phyloP scores from a whole-genome alignment of 1,140 invertebrate genomes.

The Scylla paramamosain region DNA sequence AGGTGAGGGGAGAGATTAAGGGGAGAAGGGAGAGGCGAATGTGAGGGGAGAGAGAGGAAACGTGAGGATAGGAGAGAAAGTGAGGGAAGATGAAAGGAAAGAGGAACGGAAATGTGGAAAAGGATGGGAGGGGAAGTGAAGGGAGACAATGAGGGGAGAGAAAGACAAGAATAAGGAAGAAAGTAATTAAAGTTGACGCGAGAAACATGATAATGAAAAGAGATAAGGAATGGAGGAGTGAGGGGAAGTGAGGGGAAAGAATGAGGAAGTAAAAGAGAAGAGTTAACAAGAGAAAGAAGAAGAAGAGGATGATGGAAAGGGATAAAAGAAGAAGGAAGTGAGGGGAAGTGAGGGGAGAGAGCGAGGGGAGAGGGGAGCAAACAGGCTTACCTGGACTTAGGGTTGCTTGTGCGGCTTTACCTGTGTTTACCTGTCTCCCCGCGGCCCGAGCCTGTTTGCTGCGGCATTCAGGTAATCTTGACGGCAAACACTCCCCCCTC shows the following conservation, averaged over 20 bases:
- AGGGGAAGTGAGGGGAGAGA: not conserved
- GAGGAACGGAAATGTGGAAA: too few relatives aligned
- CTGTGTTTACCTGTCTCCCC: slow-evolving; percentile 56
- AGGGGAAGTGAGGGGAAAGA: not conserved
- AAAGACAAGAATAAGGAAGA: not conserved
- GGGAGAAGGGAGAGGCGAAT: too few relatives aligned
- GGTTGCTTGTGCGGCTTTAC: slow-evolving; percentile 57
- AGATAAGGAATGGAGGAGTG: too few relatives aligned
- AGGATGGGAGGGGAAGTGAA: too few relatives aligned
- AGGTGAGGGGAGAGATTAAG: not conserved
- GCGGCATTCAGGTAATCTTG: slow-evolving; percentile 65
- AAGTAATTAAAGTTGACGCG: not conserved
- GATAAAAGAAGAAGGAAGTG: not conserved
- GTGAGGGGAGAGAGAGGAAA: too few relatives aligned
- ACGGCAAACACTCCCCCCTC: slow-evolving; percentile 51
- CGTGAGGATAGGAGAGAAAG: too few relatives aligned
- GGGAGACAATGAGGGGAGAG: too few relatives aligned
- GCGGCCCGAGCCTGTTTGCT: slow-evolving; percentile 56
- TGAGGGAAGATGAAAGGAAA: too few relatives aligned
- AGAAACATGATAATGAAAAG: not conserved
- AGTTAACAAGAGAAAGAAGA: not conserved
- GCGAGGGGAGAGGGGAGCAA: slow-evolving; percentile 12
- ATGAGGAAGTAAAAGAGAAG: not conserved
- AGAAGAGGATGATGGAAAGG: too few relatives aligned
- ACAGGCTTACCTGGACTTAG: slow-evolving; percentile 65